Base-by-base conservation (phyloP, 2,888 invertebrate species). In the Lomographa bimaculata region DNA sequence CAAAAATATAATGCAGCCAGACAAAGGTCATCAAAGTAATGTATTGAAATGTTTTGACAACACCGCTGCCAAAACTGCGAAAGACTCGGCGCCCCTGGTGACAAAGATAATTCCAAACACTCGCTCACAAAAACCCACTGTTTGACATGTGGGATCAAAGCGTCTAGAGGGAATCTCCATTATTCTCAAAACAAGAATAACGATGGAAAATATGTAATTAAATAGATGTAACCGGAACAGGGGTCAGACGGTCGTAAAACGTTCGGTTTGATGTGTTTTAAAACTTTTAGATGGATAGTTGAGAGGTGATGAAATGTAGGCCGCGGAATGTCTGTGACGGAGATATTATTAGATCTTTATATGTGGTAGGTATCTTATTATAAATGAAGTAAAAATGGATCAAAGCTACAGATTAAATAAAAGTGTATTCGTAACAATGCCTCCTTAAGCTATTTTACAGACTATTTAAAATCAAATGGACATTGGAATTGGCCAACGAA, bases 131-230 rank as follows among this genome's bases (percentile, higher is more conserved):
- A n/a, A n/a, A n/a, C 4, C 29, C 21, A 21, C 47, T 54, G 58
- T 61, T 67, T 67, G 66, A 66, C 69, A 64, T 39, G 37, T 45
- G 5, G 42, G 56, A 64, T 68, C 60, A 59, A 55, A 58, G 41
- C 41, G 43, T 23, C 20, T 35, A 16, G 17, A 40, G 46, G 46
- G 41, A 43, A 46, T 41, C 37, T 34, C 20, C 32, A 41, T 54
- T 45, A 40, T 34, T 25, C 7, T 14, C 35, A 33, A 50, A 51
- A 35, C n/a, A 40, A 46, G 35, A 38, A 35, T 35, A 28, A 46
- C 41, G 41, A 41, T 25, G 37, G 38, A 35, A 45, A 44, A 35
- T 34, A 41, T 37, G 8, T 29, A 20, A 36, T 37, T 38, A 38
- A 46, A 20, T 14, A 23, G 14, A 43, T 24, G 42, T 32, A 33